Conservation (phyloP, 2,888 invertebrate species). For the Tridacna crocea region DNA sequence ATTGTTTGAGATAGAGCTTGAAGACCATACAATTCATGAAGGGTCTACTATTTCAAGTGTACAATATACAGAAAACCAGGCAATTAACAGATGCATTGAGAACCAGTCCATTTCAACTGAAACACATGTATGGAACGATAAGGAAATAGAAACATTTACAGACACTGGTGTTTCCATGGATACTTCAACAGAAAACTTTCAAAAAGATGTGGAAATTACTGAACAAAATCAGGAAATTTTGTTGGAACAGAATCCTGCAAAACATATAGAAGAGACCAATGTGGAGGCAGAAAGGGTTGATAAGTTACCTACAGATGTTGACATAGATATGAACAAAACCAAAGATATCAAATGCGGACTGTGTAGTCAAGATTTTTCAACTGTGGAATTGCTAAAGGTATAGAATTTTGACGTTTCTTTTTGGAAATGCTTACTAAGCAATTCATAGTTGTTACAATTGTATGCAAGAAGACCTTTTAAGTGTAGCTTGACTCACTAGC, state of each 20-base stretch:
- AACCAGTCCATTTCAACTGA: background rate
- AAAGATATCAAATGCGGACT: conserved; percentile 70
- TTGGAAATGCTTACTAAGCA: background rate
- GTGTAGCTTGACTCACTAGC: too few relatives aligned
- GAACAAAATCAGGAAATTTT: background rate
- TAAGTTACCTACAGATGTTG: background rate
- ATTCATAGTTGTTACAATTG: background rate
- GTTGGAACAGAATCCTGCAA: too few relatives aligned
- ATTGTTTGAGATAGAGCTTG: conserved; percentile 16
- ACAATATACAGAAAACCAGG: background rate
- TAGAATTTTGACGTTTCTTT: background rate
- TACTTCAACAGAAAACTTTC: background rate
- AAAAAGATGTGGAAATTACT: background rate
- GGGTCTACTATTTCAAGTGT: background rate
- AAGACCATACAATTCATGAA: background rate
- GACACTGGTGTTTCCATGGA: conserved; percentile 3
- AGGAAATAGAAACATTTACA: background rate
- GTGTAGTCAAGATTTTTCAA: conserved; percentile 74
- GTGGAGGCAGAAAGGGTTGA: background rate
- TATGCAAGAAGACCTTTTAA: too few relatives aligned
- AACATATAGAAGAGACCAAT: background rate
- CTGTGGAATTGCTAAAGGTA: conserved; percentile 74
- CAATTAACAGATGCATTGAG: background rate
- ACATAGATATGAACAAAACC: background rate
- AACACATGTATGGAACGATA: background rate